A percentile compares a stretch with the other conserved stretches of the same genome.
Conservation (phyloP, 2,113 vertebrate species). For the Aldabrachelys gigantea region DNA sequence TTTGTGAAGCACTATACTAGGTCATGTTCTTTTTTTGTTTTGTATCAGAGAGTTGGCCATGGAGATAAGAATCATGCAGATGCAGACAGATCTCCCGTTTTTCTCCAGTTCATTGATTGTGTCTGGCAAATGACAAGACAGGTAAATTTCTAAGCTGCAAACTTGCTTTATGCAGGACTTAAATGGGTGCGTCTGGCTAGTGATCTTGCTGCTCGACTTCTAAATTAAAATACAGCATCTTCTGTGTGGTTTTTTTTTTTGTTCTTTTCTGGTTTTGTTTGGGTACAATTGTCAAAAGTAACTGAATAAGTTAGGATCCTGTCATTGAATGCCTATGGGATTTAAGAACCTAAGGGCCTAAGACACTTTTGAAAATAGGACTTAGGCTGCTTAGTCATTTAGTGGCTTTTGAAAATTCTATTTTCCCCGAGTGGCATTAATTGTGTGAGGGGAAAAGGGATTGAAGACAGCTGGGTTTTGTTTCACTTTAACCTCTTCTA, state of each 20-base stretch:
- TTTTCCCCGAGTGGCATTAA: background rate
- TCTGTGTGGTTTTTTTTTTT: background rate
- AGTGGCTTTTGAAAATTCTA: background rate
- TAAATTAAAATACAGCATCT: background rate
- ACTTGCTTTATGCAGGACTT: fast-evolving
- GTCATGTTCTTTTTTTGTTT: background rate
- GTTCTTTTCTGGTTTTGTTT: background rate
- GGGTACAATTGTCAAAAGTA: background rate
- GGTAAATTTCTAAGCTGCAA: constrained; percentile 74
- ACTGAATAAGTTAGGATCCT: background rate
- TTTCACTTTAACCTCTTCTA: background rate
- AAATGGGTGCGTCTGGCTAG: background rate
- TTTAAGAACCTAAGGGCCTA: background rate
- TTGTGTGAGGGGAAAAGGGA: background rate
- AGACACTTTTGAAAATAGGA: background rate
- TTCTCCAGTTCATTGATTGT: constrained; percentile 97
- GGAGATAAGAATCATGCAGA: constrained; percentile 97
- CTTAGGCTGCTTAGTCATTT: background rate
- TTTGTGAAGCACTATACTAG: fast-evolving
- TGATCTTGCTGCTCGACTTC: background rate
- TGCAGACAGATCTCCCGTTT: constrained; percentile 94
- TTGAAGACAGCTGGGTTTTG: background rate
- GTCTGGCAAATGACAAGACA: constrained; percentile 99
- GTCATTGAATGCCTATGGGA: background rate
- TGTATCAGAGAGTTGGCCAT: constrained; percentile 90